Evolutionary conservation across 1,140 invertebrate species (phyloP).

Genomic region (Polypedilum pembai): DNA sequence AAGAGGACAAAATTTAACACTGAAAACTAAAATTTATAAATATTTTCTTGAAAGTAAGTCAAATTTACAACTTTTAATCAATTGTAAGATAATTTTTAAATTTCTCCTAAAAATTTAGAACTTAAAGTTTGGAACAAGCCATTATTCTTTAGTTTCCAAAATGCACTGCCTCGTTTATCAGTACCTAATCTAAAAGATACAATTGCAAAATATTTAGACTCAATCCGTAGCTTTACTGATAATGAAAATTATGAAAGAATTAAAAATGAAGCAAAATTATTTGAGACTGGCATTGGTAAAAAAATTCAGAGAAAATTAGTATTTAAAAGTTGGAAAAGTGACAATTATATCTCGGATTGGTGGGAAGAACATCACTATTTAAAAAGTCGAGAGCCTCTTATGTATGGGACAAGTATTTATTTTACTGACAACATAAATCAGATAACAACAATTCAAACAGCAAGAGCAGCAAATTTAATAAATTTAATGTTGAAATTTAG

Average conservation of each 20-base stretch:
- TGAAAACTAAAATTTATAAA: background rate
- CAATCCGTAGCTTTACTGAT: background rate
- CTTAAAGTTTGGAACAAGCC: background rate
- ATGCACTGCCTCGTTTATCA: background rate
- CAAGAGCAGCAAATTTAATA: slow-evolving; percentile 78
- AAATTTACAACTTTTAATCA: background rate
- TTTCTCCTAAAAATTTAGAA: background rate
- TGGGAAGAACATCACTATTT: slow-evolving; percentile 98
- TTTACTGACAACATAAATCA: slow-evolving; percentile 79
- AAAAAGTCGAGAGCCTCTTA: slow-evolving; percentile 77
- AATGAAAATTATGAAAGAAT: slow-evolving; percentile 10
- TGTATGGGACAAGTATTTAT: slow-evolving; percentile 97
- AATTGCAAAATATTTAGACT: background rate
- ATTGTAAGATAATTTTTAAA: background rate
- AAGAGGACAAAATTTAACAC: background rate
- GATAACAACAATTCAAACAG: slow-evolving; percentile 68
- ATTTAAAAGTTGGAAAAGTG: slow-evolving; percentile 50
- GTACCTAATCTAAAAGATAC: background rate
- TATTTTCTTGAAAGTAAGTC: background rate
- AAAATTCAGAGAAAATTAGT: background rate
- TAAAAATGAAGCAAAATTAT: background rate
- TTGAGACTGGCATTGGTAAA: background rate
- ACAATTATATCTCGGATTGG: slow-evolving; percentile 92
- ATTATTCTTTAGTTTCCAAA: background rate
- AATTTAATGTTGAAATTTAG: slow-evolving; percentile 75